Percentiles rank a stretch among this genome's conserved stretches.
phyloP scores from a whole-genome alignment of 1,140 invertebrate species.

The Sinella curviseta region DNA sequence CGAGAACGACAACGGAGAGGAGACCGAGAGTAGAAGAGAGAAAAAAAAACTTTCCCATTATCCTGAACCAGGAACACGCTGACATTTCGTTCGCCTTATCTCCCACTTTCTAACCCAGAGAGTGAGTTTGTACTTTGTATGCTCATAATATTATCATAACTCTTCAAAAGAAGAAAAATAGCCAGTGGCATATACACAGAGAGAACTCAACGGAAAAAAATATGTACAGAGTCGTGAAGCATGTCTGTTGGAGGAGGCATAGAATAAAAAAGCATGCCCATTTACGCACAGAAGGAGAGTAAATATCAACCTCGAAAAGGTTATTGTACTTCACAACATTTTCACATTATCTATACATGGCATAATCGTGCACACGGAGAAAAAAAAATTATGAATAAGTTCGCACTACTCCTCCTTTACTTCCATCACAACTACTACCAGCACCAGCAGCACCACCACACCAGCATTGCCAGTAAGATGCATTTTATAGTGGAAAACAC shows the following conservation, averaged over 20 bases:
- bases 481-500: too few species aligned
- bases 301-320: background rate
- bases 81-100: constrained; percentile 17
- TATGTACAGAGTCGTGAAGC: too few species aligned
- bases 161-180: background rate
- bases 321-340: constrained; percentile 1
- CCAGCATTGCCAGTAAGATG: too few species aligned
- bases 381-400: background rate
- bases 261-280: background rate
- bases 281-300: background rate
- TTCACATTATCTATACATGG: background rate
- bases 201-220: too few species aligned
- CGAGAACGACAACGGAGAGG: too few species aligned
- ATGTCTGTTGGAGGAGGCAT: too few species aligned
- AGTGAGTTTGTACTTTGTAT: background rate
- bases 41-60: constrained; percentile 8
- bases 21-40: too few species aligned
- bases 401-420: background rate
- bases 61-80: background rate
- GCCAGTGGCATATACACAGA: background rate
- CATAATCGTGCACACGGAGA: background rate
- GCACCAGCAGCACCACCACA: too few species aligned
- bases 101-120: too few species aligned
- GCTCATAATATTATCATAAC: background rate
- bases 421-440: too few species aligned